These are phyloP conservation scores for Montipora sp. DNA, from an alignment of 64 coral and sea anemone species.

Conservation along the genomic window DNA sequence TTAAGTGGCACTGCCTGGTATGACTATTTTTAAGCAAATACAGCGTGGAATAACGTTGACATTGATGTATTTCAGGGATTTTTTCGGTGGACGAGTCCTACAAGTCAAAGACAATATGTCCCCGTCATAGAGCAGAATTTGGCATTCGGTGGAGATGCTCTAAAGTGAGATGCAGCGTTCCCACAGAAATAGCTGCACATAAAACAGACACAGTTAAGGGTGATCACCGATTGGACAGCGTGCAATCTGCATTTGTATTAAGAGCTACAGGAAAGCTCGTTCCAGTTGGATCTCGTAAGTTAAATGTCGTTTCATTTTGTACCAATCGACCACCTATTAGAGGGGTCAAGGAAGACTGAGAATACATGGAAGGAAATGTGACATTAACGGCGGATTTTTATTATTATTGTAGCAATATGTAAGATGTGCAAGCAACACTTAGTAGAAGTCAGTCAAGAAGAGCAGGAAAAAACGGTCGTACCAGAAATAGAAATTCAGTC, in stretches of 20 bases:
- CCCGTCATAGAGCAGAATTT: not conserved
- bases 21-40: too few relatives aligned
- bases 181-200: slow-evolving; percentile 29
- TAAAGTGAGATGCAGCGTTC: slow-evolving; percentile 44
- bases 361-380: not conserved
- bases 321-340: too few relatives aligned
- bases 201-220: slow-evolving; percentile 35
- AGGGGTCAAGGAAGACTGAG: not conserved
- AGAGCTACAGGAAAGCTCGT: slow-evolving; percentile 17
- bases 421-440: too few relatives aligned
- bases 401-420: slow-evolving; percentile 37
- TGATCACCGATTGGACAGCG: slow-evolving; percentile 14
- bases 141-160: slow-evolving; percentile 8
- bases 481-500: slow-evolving; percentile 2
- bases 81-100: slow-evolving; percentile 56
- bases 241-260: slow-evolving; percentile 5
- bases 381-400: not conserved
- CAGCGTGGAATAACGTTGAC: too few relatives aligned
- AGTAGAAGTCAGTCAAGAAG: too few relatives aligned
- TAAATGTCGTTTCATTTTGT: not conserved
- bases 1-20: too few relatives aligned
- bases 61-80: not conserved
- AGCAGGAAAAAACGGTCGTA: not conserved
- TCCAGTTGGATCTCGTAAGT: slow-evolving; percentile 68
- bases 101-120: slow-evolving; percentile 42